Conservation (phyloP, 2,113 vertebrate genomes). For the Argyrosomus japonicus region DNA sequence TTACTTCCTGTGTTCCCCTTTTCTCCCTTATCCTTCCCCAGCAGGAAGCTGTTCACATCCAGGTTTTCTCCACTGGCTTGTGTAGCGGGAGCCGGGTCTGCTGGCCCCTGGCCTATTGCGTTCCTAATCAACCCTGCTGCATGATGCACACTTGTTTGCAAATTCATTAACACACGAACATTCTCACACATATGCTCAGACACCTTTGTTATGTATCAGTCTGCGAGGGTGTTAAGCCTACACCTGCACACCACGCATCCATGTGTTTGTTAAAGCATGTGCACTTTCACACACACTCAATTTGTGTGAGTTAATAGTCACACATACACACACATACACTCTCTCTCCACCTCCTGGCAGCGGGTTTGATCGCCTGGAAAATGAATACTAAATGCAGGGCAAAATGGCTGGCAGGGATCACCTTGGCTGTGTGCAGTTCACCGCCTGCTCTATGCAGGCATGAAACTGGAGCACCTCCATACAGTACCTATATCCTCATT, state of each 20-base stretch:
- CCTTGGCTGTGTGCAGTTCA: conserved; percentile 63
- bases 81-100: conserved; percentile 47
- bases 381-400: conserved; percentile 79
- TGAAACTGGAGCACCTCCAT: conserved; percentile 65
- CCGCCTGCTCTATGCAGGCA: conserved; percentile 51
- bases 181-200: conserved; percentile 25
- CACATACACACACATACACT: conserved; percentile 12
- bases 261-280: conserved; percentile 39
- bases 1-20: conserved; percentile 64
- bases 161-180: conserved; percentile 58
- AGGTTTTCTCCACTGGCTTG: conserved; percentile 63
- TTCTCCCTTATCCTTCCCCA: conserved; percentile 66
- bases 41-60: conserved; percentile 71
- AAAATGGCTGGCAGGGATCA: conserved; percentile 81
- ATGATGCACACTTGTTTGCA: conserved; percentile 47
- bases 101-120: conserved; percentile 69
- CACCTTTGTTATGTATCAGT: conserved; percentile 41
- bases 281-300: conserved; percentile 37
- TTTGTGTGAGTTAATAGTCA: conserved; percentile 53
- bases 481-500: conserved; percentile 18
- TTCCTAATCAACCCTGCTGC: conserved; percentile 59
- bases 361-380: conserved; percentile 79
- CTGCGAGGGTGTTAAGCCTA: conserved; percentile 48
- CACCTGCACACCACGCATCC: conserved; percentile 29
- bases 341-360: conserved; percentile 61